Base-by-base conservation (phyloP, 2,888 invertebrate genomes). In the Sabatieria punctata region DNA sequence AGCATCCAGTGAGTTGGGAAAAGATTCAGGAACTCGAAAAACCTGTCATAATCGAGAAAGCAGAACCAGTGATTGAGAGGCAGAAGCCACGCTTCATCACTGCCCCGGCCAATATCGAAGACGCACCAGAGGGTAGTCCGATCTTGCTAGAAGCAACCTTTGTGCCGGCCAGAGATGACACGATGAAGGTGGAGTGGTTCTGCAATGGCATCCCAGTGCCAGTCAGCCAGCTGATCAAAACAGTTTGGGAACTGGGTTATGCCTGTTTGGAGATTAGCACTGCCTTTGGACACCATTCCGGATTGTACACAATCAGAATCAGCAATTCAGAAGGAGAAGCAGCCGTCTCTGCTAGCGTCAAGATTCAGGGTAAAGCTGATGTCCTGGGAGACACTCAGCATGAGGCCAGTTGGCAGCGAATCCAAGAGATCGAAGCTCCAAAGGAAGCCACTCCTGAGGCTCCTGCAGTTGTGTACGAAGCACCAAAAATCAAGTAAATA, bases 91-190 rank as follows among this genome's bases (percentile, higher is more conserved):
- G 88, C 19, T 88, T 89, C 61, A 86, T 89, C 6, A 85, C 85
- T 63, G 86, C 89, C 0, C 71, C 89, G 45, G 85, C 86, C 65
- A 88, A 86, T 60, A 82, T 86, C 55, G 86, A 88, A 57, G 75
- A 76, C 51, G 80, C 86, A 55, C 77, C 54, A 8, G 89, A 91
- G 70, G 85, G 85, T 63, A n/a, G 19, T 70, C 84, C 86, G 2
- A 85, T 82, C 49, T 88, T 89, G 68, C 85, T 91, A 65, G 89
- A 89, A 70, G 88, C 86, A n/a, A 77, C 86, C 22, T 76, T 89
- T n/a, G 89, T 89, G 63, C 91, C 91, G 15, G 86, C 89, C 1
- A 86, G 88, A 45, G 91, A 91, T 69, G 76, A 85, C 0, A 80
- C 82, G 52, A 73, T 91, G n/a, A 54, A 55, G 50, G 58, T 54